Base-by-base conservation (phyloP, 2,888 invertebrate species). In the Ceraclea dissimilis region DNA sequence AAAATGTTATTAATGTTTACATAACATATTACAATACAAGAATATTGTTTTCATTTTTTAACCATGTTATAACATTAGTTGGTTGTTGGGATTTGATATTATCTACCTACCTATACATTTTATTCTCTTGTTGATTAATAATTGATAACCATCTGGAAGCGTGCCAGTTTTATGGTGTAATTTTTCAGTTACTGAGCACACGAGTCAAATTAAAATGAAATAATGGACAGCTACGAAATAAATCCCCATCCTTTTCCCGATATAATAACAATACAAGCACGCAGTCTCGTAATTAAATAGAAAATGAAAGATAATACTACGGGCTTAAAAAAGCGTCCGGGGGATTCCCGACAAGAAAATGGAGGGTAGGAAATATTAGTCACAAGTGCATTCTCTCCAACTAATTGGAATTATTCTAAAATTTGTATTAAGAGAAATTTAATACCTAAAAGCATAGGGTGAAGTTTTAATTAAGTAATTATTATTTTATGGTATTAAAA, bases 121-220 rank as follows among this genome's bases (percentile, higher is more conserved):
- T 26, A 17, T 49, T 26, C 26, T 48, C 49, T 34, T 19, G 16
- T 17, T 49, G 49, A 54, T 54, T 54, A 48, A 49, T 39, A 54
- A 49, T 49, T 49, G 54, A 54, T 54, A 34, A 34, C 33, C 34
- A 54, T 48, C 54, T 54, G 20, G 22, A 18, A 49, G 46, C 49
- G 54, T 54, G 54, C 49, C 19, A 18, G 33, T 49, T 54, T 54
- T 54, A 54, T 54, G 49, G 54, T 6, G 49, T 48, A 49, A 39
- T 49, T 49, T 39, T 39, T 54, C 52, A 48, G 49, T 34, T 48
- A 16, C 22, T 49, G 43, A 49, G 39, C 33, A 51, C 52, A 56
- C 51, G 56, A 56, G 51, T 56, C 56, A 56, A 51, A 56, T 51
- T 51, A 51, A 54, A 54, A 54, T 22, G 47, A 56, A 56, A 56